phyloP scores from a whole-genome alignment of 92 coral and sea anemone genomes.

The Heliopora coerulea region DNA sequence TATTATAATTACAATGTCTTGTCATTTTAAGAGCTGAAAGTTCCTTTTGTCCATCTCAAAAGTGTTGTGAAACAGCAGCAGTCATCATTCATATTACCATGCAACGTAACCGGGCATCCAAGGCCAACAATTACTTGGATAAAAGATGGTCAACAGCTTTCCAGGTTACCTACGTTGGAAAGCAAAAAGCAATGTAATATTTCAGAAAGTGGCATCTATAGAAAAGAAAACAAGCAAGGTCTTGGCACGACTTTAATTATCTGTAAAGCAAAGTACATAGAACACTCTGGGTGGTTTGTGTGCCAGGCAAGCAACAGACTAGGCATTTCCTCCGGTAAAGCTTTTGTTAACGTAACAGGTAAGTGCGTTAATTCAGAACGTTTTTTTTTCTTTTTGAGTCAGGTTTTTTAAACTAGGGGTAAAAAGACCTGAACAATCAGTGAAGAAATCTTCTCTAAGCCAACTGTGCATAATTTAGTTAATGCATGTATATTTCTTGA shows the following conservation, averaged over 20 bases:
- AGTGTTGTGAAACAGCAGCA: constrained; percentile 34
- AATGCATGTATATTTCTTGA: too few relatives aligned
- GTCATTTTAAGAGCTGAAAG: constrained; percentile 21
- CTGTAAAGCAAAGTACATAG: constrained; percentile 34
- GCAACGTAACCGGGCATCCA: constrained; percentile 61
- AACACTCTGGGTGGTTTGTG: constrained; percentile 36
- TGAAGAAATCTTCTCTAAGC: too few relatives aligned
- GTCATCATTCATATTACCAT: constrained; percentile 35
- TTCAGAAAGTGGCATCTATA: constrained; percentile 5
- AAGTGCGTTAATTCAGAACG: background rate
- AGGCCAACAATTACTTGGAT: constrained; percentile 50
- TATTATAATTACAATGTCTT: background rate
- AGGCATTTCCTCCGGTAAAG: constrained; percentile 33
- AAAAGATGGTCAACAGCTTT: constrained; percentile 28
- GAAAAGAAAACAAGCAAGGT: background rate
- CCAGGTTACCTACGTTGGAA: background rate
- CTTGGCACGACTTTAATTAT: constrained; percentile 26
- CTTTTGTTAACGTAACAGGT: constrained; percentile 45
- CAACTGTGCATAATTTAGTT: too few relatives aligned
- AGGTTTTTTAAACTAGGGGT: too few relatives aligned
- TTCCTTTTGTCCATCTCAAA: constrained; percentile 23
- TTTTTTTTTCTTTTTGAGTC: background rate
- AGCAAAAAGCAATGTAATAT: constrained; percentile 18
- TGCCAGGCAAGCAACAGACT: constrained; percentile 49
- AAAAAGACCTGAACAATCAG: too few relatives aligned